Conservation (phyloP, 2,797 vertebrate genomes). For the Novumbra hubbsi region DNA sequence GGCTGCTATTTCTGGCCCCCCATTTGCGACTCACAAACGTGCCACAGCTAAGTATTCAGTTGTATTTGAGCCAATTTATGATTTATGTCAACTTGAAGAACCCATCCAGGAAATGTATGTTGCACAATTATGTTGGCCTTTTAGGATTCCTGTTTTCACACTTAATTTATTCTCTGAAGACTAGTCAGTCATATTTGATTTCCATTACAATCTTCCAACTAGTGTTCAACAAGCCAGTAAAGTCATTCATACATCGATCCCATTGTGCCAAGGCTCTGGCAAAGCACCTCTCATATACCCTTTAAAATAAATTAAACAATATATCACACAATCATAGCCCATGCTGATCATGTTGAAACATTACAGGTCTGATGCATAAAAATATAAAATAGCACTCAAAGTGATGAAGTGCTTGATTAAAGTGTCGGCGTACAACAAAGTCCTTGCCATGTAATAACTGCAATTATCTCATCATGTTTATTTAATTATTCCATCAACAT, state of each 20-base stretch:
- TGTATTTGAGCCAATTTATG: not conserved
- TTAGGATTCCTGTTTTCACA: constrained; percentile 12
- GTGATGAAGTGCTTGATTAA: not conserved
- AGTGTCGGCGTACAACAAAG: not conserved
- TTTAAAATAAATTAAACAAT: constrained; percentile 20
- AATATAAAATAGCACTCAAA: not conserved
- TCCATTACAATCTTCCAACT: constrained; percentile 29
- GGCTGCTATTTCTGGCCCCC: not conserved
- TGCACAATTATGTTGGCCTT: constrained; percentile 27
- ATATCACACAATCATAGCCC: constrained; percentile 13
- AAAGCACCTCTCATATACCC: constrained; percentile 4
- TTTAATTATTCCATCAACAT: constrained; percentile 1
- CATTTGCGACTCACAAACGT: not conserved
- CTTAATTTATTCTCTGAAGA: constrained; percentile 25
- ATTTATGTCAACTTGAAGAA: constrained; percentile 15
- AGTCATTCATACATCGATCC: constrained; percentile 27
- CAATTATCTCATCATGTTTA: constrained; percentile 10
- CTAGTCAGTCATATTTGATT: constrained; percentile 27
- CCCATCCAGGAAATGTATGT: constrained; percentile 25
- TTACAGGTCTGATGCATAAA: not conserved
- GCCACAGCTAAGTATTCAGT: not conserved
- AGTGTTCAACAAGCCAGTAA: constrained; percentile 25
- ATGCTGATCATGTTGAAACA: not conserved
- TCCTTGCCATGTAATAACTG: not conserved
- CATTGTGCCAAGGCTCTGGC: constrained; percentile 20